These are phyloP conservation scores for Nothura maculosa DNA, from an alignment of 2,797 vertebrate species.

Conservation along the genomic window DNA sequence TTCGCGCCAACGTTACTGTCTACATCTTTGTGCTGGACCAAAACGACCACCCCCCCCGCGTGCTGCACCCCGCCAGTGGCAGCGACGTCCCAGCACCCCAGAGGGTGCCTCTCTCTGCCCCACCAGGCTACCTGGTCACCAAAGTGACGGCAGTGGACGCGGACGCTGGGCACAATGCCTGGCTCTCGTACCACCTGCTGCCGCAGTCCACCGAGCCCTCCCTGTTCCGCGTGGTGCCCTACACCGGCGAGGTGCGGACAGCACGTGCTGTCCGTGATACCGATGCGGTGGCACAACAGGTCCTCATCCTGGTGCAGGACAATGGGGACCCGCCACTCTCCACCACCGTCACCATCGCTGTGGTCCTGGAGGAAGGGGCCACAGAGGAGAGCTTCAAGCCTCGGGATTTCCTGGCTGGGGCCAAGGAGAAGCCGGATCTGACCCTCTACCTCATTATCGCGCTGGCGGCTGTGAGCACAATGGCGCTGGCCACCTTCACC, in stretches of 20 bases:
- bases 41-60: slow-evolving; percentile 92
- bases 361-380: slow-evolving; percentile 87
- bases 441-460: slow-evolving; percentile 96
- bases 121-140: slow-evolving; percentile 88
- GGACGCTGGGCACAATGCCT: slow-evolving; percentile 95
- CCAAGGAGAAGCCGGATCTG: slow-evolving; percentile 87
- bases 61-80: slow-evolving; percentile 87
- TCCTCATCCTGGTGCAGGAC: slow-evolving; percentile 89
- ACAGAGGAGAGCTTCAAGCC: slow-evolving; percentile 78
- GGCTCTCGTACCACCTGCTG: slow-evolving; percentile 91
- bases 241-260: slow-evolving; percentile 91
- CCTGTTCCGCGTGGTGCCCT: slow-evolving; percentile 88
- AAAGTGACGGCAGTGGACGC: slow-evolving; percentile 94
- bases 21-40: slow-evolving; percentile 93
- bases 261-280: slow-evolving; percentile 87
- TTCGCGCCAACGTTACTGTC: slow-evolving; percentile 88
- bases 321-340: slow-evolving; percentile 90
- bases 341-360: slow-evolving; percentile 86
- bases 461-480: slow-evolving; percentile 88
- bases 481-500: slow-evolving; percentile 90
- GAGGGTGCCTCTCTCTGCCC: slow-evolving; percentile 85
- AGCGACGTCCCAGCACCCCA: slow-evolving; percentile 82
- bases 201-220: slow-evolving; percentile 87
- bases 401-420: slow-evolving; percentile 81
- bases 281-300: slow-evolving; percentile 85